phyloP scores from a whole-genome alignment of 2,113 vertebrate genomes.

The Gnathonemus longibarbis region DNA sequence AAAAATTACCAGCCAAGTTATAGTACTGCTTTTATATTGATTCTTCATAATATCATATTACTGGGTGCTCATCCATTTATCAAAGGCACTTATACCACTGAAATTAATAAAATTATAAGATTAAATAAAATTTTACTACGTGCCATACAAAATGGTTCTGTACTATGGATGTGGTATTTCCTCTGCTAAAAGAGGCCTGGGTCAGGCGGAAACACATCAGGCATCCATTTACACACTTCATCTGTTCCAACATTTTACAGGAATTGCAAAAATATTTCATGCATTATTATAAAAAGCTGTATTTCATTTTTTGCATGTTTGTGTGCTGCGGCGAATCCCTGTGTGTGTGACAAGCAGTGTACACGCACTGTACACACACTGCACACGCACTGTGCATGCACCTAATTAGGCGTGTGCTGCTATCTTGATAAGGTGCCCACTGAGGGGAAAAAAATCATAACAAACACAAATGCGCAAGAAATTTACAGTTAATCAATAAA shows the following conservation, averaged over 20 bases:
- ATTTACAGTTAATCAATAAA: background rate
- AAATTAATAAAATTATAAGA: background rate
- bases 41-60: background rate
- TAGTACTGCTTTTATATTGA: background rate
- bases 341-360: background rate
- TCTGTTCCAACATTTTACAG: background rate
- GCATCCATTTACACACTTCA: background rate
- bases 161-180: background rate
- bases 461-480: background rate
- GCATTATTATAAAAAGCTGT: background rate
- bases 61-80: background rate
- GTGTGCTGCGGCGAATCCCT: background rate
- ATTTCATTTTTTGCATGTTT: background rate
- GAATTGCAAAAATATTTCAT: background rate
- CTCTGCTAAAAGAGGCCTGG: background rate
- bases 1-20: background rate
- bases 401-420: background rate
- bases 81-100: background rate
- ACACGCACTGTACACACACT: background rate
- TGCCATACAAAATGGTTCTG: background rate
- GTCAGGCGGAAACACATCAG: background rate
- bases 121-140: background rate
- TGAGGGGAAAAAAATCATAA: background rate
- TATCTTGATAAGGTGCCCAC: background rate
- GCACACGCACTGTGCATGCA: background rate